These are phyloP conservation scores for Ciconia maguari DNA, from an alignment of 2,113 vertebrate genomes.

Conservation along the genomic window DNA sequence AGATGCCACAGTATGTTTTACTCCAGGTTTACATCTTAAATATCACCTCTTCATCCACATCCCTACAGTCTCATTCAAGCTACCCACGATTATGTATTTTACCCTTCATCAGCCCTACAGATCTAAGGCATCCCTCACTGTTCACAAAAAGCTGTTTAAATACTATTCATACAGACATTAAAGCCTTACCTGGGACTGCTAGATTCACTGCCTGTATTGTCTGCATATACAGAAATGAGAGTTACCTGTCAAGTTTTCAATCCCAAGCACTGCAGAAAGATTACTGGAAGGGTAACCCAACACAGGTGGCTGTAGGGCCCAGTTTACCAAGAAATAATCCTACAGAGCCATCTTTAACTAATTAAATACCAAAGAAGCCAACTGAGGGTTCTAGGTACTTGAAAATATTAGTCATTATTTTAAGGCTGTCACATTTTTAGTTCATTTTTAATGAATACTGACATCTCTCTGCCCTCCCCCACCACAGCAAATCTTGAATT, in stretches of 20 bases:
- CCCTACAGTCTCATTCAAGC: not conserved
- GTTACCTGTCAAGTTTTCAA: not conserved
- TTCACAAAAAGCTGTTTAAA: not conserved
- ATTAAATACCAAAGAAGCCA: not conserved
- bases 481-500: not conserved
- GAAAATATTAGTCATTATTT: not conserved
- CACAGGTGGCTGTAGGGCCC: not conserved
- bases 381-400: not conserved
- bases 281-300: not conserved
- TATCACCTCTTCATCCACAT: not conserved
- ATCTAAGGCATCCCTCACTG: not conserved
- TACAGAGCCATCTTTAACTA: accelerated
- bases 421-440: not conserved
- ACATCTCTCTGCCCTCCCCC: not conserved
- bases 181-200: not conserved
- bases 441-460: not conserved
- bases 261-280: not conserved
- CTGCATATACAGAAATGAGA: not conserved
- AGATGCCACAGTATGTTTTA: not conserved
- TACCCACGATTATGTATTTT: not conserved
- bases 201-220: not conserved
- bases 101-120: not conserved
- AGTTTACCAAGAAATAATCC: not conserved
- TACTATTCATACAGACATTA: not conserved
- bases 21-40: not conserved